phyloP scores from a whole-genome alignment of 2,888 invertebrate species.

The Drosophila mettleri region DNA sequence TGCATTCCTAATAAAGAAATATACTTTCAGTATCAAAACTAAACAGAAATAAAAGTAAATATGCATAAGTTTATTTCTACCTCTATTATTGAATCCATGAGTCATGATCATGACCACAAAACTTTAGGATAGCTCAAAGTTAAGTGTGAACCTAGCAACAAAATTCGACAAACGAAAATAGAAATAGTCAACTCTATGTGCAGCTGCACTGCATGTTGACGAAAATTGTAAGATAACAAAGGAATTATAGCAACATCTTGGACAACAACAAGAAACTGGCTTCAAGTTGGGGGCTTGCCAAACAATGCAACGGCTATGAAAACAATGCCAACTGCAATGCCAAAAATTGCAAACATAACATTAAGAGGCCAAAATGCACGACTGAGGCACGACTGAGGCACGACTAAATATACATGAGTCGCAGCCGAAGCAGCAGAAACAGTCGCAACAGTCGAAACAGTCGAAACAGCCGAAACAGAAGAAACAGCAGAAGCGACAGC shows the following conservation, averaged over 20 bases:
- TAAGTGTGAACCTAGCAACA: conserved; percentile 17
- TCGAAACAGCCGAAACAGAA: too few relatives aligned
- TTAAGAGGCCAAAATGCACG: conserved; percentile 48
- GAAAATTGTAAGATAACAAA: conserved; percentile 1
- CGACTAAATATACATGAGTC: conserved; percentile 47
- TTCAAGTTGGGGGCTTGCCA: conserved; percentile 44
- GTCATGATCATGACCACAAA: conserved; percentile 46
- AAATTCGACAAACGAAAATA: not conserved
- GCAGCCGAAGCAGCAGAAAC: conserved; percentile 31
- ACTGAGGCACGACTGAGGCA: conserved; percentile 47
- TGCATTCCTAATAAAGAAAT: not conserved
- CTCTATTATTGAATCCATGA: conserved; percentile 6
- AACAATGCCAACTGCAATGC: conserved; percentile 63
- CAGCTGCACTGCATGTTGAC: conserved; percentile 48
- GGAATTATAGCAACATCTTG: conserved; percentile 4
- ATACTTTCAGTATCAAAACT: too few relatives aligned
- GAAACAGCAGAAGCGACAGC: conserved; percentile 29
- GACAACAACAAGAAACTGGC: conserved; percentile 28
- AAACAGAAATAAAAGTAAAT: not conserved
- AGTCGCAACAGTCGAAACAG: too few relatives aligned
- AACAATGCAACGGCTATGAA: conserved; percentile 57
- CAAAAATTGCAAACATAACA: conserved; percentile 61
- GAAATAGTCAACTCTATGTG: conserved; percentile 25
- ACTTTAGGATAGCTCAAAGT: conserved; percentile 7
- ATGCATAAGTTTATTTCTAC: not conserved